Percentiles rank a stretch among this genome's conserved stretches.
Evolutionary conservation across 35 echinoderm and acorn worm genomes (phyloP).

Genomic region (Ophioderma brevispina): DNA sequence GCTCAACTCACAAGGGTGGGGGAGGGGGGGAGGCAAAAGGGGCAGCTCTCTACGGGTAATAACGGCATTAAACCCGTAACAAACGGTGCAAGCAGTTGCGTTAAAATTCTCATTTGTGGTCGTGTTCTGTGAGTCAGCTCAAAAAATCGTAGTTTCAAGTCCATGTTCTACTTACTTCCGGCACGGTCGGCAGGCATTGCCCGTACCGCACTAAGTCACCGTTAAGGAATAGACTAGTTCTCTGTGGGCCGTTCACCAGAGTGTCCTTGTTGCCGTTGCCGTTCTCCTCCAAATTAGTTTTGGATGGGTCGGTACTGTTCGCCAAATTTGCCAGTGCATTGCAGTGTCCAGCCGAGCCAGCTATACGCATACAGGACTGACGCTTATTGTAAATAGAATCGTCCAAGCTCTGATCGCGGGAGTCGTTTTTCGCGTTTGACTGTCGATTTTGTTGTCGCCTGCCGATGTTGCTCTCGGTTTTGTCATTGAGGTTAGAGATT

Average conservation of each 20-base stretch:
- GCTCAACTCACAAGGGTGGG: constrained; percentile 52
- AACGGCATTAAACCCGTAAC: constrained; percentile 27
- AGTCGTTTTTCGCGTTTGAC: constrained; percentile 41
- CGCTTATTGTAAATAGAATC: constrained; percentile 19
- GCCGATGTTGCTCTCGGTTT: constrained; percentile 45
- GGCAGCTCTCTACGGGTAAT: constrained; percentile 44
- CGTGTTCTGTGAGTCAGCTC: constrained; percentile 17
- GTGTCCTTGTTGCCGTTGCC: constrained; percentile 31
- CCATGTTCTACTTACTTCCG: constrained; percentile 31
- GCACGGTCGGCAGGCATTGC: neutral
- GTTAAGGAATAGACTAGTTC: constrained; percentile 14
- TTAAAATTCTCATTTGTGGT: neutral
- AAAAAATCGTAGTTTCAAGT: constrained; percentile 1
- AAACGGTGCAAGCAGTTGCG: constrained; percentile 16
- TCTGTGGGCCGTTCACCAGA: constrained; percentile 14
- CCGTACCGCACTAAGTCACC: neutral
- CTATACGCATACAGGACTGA: constrained; percentile 45
- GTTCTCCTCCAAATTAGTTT: constrained; percentile 21
- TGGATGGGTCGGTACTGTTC: constrained; percentile 35
- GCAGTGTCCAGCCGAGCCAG: constrained; percentile 40
- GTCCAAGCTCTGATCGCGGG: constrained; percentile 67
- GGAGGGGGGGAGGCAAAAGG: constrained; percentile 63
- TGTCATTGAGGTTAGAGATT: constrained; percentile 28
- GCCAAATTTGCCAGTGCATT: constrained; percentile 34
- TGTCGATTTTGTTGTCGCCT: constrained; percentile 20